These are phyloP conservation scores for Nasonia oneida DNA, from an alignment of 2,888 invertebrate species.

Conservation along the genomic window DNA sequence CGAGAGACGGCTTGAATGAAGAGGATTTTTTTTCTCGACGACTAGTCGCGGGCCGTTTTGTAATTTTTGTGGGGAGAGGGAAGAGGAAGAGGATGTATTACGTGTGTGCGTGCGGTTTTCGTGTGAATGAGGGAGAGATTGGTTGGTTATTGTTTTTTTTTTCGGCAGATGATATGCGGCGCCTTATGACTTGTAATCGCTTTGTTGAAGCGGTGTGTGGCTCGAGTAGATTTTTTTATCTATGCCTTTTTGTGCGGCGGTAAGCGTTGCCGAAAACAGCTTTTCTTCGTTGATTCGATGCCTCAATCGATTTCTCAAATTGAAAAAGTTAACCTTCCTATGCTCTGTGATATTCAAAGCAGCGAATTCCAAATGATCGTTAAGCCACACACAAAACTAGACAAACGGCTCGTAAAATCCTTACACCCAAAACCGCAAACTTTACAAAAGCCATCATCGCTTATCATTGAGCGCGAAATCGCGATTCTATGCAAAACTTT, in stretches of 20 bases:
- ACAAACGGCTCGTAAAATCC: not conserved
- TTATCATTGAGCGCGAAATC: constrained; percentile 30
- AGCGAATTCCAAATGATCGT: not conserved
- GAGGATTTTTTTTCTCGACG: not conserved
- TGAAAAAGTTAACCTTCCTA: too few relatives aligned
- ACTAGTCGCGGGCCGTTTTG: not conserved
- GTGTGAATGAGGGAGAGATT: not conserved
- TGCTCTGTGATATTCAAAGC: too few relatives aligned
- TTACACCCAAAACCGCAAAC: not conserved
- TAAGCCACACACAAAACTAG: not conserved
- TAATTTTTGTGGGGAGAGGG: constrained; percentile 25
- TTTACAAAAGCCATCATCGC: not conserved
- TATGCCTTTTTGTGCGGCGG: not conserved
- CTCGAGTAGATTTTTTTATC: not conserved
- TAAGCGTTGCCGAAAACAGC: not conserved
- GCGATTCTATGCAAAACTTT: constrained; percentile 15
- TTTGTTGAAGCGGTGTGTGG: not conserved
- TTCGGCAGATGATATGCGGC: not conserved
- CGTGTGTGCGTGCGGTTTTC: not conserved
- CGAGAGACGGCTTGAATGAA: not conserved
- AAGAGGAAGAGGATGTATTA: constrained; percentile 14
- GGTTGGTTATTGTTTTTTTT: constrained; percentile 1
- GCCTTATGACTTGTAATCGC: constrained; percentile 30
- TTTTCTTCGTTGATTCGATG: not conserved
- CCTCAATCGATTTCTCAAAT: too few relatives aligned